phyloP scores from a whole-genome alignment of 1,140 invertebrate genomes.

The Papilio glaucus region DNA sequence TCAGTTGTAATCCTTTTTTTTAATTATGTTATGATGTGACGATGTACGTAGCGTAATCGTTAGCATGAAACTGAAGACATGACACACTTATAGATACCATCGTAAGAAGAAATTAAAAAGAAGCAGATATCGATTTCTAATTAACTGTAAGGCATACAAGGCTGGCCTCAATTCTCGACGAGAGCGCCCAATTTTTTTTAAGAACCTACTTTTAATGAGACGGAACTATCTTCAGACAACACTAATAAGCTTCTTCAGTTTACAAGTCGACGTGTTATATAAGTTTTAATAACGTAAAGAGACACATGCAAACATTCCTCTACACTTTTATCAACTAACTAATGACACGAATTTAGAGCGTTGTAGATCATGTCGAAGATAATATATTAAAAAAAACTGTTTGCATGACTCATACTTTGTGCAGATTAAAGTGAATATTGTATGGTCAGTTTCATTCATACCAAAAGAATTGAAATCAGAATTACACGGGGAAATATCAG shows the following conservation, averaged over 20 bases:
- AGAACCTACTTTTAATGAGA: slow-evolving; percentile 22
- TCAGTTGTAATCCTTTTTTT: no score
- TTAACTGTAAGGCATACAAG: slow-evolving; percentile 6
- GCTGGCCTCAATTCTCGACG: slow-evolving; percentile 6
- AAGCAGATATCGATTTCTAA: slow-evolving; percentile 22
- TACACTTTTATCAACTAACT: slow-evolving; percentile 6
- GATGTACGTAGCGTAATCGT: not conserved
- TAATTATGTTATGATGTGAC: no score
- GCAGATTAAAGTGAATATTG: not conserved
- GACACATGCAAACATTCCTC: slow-evolving; percentile 20
- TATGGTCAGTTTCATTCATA: slow-evolving; percentile 2
- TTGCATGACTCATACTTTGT: slow-evolving; percentile 7
- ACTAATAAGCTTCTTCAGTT: slow-evolving; percentile 29
- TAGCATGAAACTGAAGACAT: not conserved
- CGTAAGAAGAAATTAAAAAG: not conserved
- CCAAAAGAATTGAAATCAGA: slow-evolving; percentile 44
- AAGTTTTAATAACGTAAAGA: slow-evolving; percentile 20
- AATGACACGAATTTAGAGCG: not conserved
- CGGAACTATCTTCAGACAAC: slow-evolving; percentile 13
- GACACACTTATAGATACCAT: not conserved
- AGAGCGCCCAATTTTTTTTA: slow-evolving; percentile 27
- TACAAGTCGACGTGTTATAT: slow-evolving; percentile 2
- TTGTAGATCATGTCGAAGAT: not conserved
- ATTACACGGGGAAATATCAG: slow-evolving; percentile 60
- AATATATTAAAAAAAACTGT: not conserved